phyloP scores from a whole-genome alignment of 2,113 vertebrate genomes.

The Psephotus haematonotus region DNA sequence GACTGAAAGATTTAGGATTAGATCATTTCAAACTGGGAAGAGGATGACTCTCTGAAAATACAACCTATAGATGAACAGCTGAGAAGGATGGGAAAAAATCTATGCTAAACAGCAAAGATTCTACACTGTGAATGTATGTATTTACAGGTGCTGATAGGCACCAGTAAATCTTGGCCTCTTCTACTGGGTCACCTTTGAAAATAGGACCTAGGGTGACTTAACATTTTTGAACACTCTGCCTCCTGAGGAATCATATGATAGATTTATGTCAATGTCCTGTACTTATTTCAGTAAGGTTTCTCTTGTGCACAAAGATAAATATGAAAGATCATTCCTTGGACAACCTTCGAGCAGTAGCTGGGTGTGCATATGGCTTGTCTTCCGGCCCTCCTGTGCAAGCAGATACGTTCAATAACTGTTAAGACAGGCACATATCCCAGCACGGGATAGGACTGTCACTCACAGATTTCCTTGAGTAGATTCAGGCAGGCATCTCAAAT shows the following conservation, averaged over 20 bases:
- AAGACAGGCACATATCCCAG: background rate
- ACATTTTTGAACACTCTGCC: background rate
- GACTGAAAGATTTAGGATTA: background rate
- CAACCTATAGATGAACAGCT: background rate
- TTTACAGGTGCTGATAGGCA: background rate
- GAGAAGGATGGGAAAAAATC: background rate
- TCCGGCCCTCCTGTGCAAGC: background rate
- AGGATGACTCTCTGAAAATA: background rate
- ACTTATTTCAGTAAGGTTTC: background rate
- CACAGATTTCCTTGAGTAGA: background rate
- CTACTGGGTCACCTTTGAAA: background rate
- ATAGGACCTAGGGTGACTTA: background rate
- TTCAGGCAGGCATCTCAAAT: background rate
- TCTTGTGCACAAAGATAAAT: background rate
- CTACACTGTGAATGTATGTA: rapidly evolving
- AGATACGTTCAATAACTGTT: background rate
- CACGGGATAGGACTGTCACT: background rate
- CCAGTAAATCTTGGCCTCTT: background rate
- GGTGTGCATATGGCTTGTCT: background rate
- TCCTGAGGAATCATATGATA: background rate
- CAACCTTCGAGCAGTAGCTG: background rate
- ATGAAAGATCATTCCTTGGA: background rate
- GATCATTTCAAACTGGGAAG: background rate
- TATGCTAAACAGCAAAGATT: background rate
- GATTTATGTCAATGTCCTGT: background rate